phyloP scores from a whole-genome alignment of 2,797 vertebrate species.

The Enoplosus armatus region DNA sequence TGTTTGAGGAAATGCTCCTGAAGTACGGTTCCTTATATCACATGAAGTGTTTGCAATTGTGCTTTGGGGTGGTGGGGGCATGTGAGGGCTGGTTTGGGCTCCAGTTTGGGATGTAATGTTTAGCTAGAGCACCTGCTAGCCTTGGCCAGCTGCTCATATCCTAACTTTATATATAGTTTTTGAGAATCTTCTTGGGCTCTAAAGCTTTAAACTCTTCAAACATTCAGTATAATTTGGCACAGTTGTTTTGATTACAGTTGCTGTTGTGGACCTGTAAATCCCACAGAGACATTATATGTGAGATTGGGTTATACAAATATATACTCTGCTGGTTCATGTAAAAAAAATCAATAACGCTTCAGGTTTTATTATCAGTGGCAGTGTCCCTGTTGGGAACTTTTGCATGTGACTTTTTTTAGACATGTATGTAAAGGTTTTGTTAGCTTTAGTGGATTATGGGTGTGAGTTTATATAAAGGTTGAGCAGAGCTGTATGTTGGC shows the following conservation, averaged over 20 bases:
- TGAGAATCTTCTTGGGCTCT: not conserved
- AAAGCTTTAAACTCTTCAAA: not conserved
- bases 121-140: not conserved
- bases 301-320: not conserved
- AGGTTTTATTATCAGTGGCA: not conserved
- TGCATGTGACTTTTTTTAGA: not conserved
- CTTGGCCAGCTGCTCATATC: not conserved
- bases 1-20: constrained; percentile 12
- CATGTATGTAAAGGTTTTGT: not conserved
- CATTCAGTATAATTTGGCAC: not conserved
- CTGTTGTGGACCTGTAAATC: not conserved
- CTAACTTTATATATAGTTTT: not conserved
- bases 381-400: not conserved
- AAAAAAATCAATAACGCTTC: not conserved
- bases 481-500: not conserved
- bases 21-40: constrained; percentile 3
- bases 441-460: not conserved
- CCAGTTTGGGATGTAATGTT: not conserved
- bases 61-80: not conserved
- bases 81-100: not conserved
- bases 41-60: not conserved
- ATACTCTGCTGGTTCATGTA: not conserved
- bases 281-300: not conserved
- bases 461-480: not conserved
- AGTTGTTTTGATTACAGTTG: not conserved